Evolutionary conservation across 2,888 invertebrate genomes (phyloP), one percentile per base, ranked within the genome.

Genomic region (Priapulus caudatus): DNA sequence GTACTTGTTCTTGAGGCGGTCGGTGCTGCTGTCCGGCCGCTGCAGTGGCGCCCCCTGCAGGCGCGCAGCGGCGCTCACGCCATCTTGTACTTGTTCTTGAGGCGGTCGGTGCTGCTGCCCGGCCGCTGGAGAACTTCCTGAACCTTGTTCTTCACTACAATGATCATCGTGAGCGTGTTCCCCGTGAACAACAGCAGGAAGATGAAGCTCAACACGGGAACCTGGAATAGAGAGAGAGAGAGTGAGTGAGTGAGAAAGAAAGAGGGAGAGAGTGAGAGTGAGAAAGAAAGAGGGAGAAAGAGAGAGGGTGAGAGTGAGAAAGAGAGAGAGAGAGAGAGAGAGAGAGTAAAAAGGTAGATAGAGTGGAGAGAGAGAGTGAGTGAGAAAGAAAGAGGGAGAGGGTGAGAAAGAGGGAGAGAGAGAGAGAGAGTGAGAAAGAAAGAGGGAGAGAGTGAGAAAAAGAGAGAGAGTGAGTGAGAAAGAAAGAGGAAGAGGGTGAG

Each of bases 181-280:
- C 95, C 95, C 64, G 88, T 75, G 72, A 90, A 92, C 51, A 97
- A 78, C 53, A 85, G 69, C 58, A 92, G 79, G 74, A 93, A 95
- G 70, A 92, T 82, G 45, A 81, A 72, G 70, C 86, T 81, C 69
- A 93, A 77, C 48, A 86, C 86, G 51, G 84, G 79, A 52, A 91
- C 85, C 84, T 86, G 76, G 65, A 68, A 60, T 53, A 33, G 33
- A n/a, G 10, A 33, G 33, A n/a, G 33, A 33, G 33, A n/a, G 33
- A 33, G 33, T 10, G 33, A 33, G 33, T 10, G 33, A 33, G 33
- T 10, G 33, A n/a, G 33, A 33, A n/a, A 33, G 33, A 33, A n/a
- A 33, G 33, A 33, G 33, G n/a, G 33, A 33, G n/a, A 33, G 33
- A 33, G 10, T 10, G 33, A 33, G 33, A 10, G 33, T 10, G 33